A percentile compares a stretch with the other conserved stretches of the same genome.
These are phyloP conservation scores for Helleia helle DNA, from an alignment of 2,888 invertebrate species.

Conservation along the genomic window DNA sequence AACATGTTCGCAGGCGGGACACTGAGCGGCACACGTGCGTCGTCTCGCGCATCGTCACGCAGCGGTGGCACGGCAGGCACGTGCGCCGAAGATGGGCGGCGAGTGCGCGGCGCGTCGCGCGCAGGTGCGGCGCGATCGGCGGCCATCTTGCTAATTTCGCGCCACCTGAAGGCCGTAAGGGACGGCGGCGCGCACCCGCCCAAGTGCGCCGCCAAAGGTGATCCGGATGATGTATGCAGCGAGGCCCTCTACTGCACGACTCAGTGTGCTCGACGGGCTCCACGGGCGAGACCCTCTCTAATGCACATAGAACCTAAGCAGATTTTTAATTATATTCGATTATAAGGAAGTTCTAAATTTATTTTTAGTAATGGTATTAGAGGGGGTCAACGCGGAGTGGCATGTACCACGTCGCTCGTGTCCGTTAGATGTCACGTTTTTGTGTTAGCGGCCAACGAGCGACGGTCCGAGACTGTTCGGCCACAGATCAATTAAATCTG, in stretches of 20 bases:
- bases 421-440: constrained; percentile 68
- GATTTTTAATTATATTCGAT: too few relatives aligned
- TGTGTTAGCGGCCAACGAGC: constrained; percentile 58
- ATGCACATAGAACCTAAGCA: constrained; percentile 14
- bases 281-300: constrained; percentile 30
- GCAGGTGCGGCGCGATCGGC: constrained; percentile 95
- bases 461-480: constrained; percentile 48
- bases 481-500: constrained; percentile 21
- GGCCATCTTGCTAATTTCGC: constrained; percentile 96
- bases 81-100: constrained; percentile 43
- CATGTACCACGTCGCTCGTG: constrained; percentile 50
- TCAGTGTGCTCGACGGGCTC: constrained; percentile 39
- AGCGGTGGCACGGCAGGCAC: constrained; percentile 63
- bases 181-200: constrained; percentile 71
- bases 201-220: constrained; percentile 74
- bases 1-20: constrained; percentile 63
- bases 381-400: constrained; percentile 33
- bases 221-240: constrained; percentile 71
- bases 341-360: too few relatives aligned
- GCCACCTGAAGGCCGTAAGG: constrained; percentile 81
- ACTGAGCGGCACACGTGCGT: constrained; percentile 64
- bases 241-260: constrained; percentile 61
- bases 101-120: constrained; percentile 80
- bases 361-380: constrained; percentile 39
- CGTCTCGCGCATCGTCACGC: constrained; percentile 64